Base-by-base conservation (phyloP, 2,888 invertebrate species). In the Chaitophorus viminalis region DNA sequence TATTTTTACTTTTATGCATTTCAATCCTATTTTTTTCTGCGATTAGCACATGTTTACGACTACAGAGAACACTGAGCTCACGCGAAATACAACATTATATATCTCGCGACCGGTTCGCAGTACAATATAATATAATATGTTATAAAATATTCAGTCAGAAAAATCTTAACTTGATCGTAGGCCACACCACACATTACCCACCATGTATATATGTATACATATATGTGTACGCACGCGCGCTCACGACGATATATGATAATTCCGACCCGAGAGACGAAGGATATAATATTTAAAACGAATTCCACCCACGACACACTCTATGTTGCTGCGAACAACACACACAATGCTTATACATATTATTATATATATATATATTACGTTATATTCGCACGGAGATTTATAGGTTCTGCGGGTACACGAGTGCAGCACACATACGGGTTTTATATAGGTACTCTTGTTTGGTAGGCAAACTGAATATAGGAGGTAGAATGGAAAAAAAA, bases 281-380 rank as follows among this genome's bases (percentile, higher is more conserved):
- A 33, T 77, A 78, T 68, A 81, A 65, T 82, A 72, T 82, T 54
- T 46, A 83, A 83, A 83, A 83, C 83, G 75, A 83, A 83, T 75
- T 83, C 83, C 83, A 31, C 83, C 83, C 83, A 83, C 83, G 83
- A 83, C 29, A 75, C 72, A 31, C 39, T 25, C 39, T 39, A 8
- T 39, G 54, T 54, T 54, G 54, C 54, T 54, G 18, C 18, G 18
- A 1, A 54, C 8, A 39, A 39, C 8, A 39, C 39, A 39, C 11
- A 39, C 39, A 39, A 39, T 39, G 11, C 39, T 8, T 39, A 39
- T 39, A 39, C 18, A 54, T 54, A 9, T 46, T 18, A 25, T 25
- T 5, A 68, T 68, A 68, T 68, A 29, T 36, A 31, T n/a, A 33
- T n/a, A 78, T 36, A 60, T 36, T 36, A 65, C 31, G 39, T 39